Percentiles rank a stretch among this genome's conserved stretches.
phyloP scores from a whole-genome alignment of 2,888 invertebrate species.

The Heteropelma amictum region DNA sequence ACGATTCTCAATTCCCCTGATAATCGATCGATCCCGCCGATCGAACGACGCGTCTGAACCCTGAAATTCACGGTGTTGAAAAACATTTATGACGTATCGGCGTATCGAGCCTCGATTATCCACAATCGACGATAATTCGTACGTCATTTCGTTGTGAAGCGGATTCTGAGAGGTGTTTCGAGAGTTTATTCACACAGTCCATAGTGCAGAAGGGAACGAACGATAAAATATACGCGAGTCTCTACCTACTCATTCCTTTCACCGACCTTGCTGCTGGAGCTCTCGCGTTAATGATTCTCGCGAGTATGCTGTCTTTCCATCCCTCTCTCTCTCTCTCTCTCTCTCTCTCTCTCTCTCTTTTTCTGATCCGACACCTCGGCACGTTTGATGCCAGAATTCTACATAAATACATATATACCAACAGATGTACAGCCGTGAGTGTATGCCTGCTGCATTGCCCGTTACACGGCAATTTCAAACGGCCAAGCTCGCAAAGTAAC shows the following conservation, averaged over 20 bases:
- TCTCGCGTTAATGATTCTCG: conserved; percentile 67
- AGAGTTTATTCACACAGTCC: not conserved
- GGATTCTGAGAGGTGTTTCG: not conserved
- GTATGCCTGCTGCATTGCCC: conserved; percentile 11
- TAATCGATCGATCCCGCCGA: no score
- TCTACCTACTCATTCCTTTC: conserved; percentile 67
- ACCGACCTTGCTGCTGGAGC: conserved; percentile 68
- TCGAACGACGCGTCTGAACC: no score
- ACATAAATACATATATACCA: not conserved
- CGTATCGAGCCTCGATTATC: conserved; percentile 2
- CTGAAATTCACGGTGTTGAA: no score
- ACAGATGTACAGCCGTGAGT: conserved; percentile 24
- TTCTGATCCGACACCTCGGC: conserved; percentile 47
- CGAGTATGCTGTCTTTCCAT: conserved; percentile 56
- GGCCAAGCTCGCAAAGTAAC: conserved; percentile 29
- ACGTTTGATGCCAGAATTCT: conserved; percentile 40
- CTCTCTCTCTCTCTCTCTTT: not conserved
- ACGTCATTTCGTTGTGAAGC: conserved; percentile 5
- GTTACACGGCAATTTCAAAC: conserved; percentile 26
- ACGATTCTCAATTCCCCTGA: no score
- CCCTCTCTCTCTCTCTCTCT: conserved; percentile 5
- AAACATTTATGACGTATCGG: not conserved
- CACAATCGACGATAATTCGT: conserved; percentile 33
- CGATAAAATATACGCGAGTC: conserved; percentile 51
- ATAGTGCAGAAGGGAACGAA: conserved; percentile 34